A percentile compares a stretch with the other conserved stretches of the same genome.
phyloP scores from a whole-genome alignment of 2,113 vertebrate species.

The Gadus macrocephalus region DNA sequence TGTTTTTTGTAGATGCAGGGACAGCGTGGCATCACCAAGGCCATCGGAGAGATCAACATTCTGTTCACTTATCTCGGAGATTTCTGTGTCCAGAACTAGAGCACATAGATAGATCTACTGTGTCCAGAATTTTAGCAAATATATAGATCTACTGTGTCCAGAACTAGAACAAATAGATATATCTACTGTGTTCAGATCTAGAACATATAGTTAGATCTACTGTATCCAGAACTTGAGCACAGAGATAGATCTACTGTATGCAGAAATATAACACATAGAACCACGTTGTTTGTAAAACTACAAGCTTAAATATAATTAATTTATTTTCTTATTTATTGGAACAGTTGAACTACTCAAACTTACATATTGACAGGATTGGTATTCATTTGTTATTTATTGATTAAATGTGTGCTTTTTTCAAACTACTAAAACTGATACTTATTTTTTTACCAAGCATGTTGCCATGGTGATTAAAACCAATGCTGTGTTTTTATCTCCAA shows the following conservation, averaged over 20 bases:
- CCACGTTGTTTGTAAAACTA: not conserved
- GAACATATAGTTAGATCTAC: slow-evolving; percentile 37
- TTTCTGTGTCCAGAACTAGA: not conserved
- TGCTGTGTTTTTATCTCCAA: no score
- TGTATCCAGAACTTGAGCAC: slow-evolving; percentile 28
- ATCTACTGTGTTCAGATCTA: no score
- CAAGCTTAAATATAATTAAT: not conserved
- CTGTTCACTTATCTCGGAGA: slow-evolving; percentile 55
- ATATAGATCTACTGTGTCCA: not conserved
- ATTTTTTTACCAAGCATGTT: no score
- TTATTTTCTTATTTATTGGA: not conserved
- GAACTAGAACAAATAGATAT: no score
- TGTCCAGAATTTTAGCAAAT: no score
- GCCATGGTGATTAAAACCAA: no score
- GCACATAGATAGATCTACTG: not conserved
- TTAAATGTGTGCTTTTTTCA: no score
- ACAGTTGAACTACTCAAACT: not conserved
- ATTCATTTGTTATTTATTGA: not conserved
- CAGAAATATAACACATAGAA: not conserved
- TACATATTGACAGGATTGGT: not conserved
- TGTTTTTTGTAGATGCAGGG: slow-evolving; percentile 36
- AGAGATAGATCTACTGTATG: not conserved
- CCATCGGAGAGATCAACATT: slow-evolving; percentile 56
- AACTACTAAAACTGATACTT: no score
- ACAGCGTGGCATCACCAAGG: slow-evolving; percentile 42